Evolutionary conservation across 1,140 invertebrate genomes (phyloP), one percentile per base, ranked within the genome.

Genomic region (Archivesica marissinica): DNA sequence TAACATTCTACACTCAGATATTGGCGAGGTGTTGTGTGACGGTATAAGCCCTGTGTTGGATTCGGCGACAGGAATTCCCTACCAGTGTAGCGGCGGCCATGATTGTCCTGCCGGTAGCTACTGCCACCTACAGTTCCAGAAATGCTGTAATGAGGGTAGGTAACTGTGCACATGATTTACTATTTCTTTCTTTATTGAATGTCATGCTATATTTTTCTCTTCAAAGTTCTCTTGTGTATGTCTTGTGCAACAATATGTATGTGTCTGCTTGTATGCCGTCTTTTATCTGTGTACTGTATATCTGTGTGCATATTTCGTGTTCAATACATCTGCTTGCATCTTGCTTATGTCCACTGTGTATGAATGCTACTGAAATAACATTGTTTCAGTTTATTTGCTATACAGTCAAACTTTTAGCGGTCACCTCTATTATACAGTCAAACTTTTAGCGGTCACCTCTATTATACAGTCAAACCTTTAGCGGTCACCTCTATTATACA

Each of bases 21-120:
- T 89, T 30, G 82, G 59, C 96, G 97, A 94, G 30, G 39, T 52
- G n/a, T 97, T 97, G 0, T 98, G 97, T 92, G 97, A 97, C 92
- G 97, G 97, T 15, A 96, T 96, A 88, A 94, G 95, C 74, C 97
- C 97, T 20, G 93, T 98, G 89, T 91, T 96, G 56, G 96, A 98
- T 93, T 94, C 95, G 33, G 94, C 95, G 6, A 96, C 96, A 30
- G 96, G 96, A 3, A 95, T 95, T 76, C 97, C 98, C 92, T 96
- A 97, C 89, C 96, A 97, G 94, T 98, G 97, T 93, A 96, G 96
- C 1, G 96, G 96, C 4, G 95, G 96, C 88, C 95, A 96, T 33
- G 96, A 96, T 93, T 98, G 98, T 92, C 97, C 97, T 9, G 94
- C 95, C 9, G 86, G 87, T 23, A 92, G 89, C 52, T 93, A 92